Base-by-base conservation (phyloP, 2,888 invertebrate genomes). In the Agriopis leucophaearia region DNA sequence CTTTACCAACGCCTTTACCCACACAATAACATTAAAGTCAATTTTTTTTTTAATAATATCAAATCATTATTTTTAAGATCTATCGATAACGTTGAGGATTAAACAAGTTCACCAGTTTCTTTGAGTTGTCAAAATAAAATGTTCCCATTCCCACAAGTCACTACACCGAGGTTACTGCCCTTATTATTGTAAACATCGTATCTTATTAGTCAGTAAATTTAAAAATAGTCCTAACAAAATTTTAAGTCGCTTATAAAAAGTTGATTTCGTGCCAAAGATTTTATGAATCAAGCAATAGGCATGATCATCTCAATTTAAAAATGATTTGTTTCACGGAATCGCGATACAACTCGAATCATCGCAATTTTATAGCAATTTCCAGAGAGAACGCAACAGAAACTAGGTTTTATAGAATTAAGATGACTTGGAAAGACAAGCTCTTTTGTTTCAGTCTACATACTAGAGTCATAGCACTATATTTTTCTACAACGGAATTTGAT, bases 91-190 rank as follows among this genome's bases (percentile, higher is more conserved):
- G 12, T 36, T 36, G 35, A 35, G 7, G 10, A 45, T 40, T 44
- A 27, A 59, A 52, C 47, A 55, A 60, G 60, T 44, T 44, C 62
- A 51, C 69, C 38, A 69, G 45, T 63, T 68, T 59, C 51, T 64
- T 64, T 9, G n/a, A 42, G 47, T 47, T 47, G 40, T 65, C 65
- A 67, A 58, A 73, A 71, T 51, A 70, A 65, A 71, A 65, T 66
- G 56, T 67, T 47, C 62, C 42, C 50, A n/a, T 50, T 59, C 50
- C 42, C 52, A 38, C 57, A 57, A 66, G 68, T 63, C 67, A 59
- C 54, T 67, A 58, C 54, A 67, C 58, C 48, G 61, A 75, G 86
- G 89, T 87, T 81, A 86, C 68, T 84, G 87, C 65, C 85, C 90
- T 80, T 76, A 67, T 73, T 78, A 78, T 71, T 74, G 78, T 83